Base-by-base conservation (phyloP, 2,797 vertebrate genomes). In the Rhynchotus rufescens region DNA sequence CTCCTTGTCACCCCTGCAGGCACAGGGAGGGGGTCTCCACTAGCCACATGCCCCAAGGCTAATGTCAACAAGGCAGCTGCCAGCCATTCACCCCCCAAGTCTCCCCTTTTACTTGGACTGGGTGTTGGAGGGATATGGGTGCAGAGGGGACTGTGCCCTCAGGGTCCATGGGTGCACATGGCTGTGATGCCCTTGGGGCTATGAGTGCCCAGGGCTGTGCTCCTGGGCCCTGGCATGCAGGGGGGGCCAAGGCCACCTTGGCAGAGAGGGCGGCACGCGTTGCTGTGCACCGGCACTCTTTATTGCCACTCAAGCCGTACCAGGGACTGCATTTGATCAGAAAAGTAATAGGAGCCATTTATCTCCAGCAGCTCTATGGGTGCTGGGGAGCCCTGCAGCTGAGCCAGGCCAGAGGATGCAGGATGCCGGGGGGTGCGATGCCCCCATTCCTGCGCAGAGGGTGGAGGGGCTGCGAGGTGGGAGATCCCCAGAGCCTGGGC, bases 151-250 rank as follows among this genome's bases (percentile, higher is more conserved):
- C 44, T 9, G 6, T 45, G 44, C 17, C 44, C 44, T 45, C 47
- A 23, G 26, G 51, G 51, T 26, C 51, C 8, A 13, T 51, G 49
- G 49, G 51, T 28, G 12, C 49, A 26, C 22, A 8, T 17, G 42
- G 42, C 15, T 44, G 19, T 20, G 19, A 45, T 45, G 44, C 19
- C 44, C 54, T 30, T 10, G 28, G 26, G 52, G 52, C 28, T 54
- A 1, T 19, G 30, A 28, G 49, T 15, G 49, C 25, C 25, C 25
- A 25, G 16, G 2, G 0, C 9, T 12, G 9, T 38, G 38, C 16
- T 32, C 15, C 0, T 1, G 19, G 74, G 7, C 56, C 32, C 21
- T 6, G 0, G 5, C 8, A 2, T 0, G 0, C 6, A 1, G 9
- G 30, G 14, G 14, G 28, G 34, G 65, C 38, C 62, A 51, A 64